A percentile compares a stretch with the other conserved stretches of the same genome.
These are phyloP conservation scores for Bathynomus jamesi DNA, from an alignment of 1,140 invertebrate species.

Conservation along the genomic window DNA sequence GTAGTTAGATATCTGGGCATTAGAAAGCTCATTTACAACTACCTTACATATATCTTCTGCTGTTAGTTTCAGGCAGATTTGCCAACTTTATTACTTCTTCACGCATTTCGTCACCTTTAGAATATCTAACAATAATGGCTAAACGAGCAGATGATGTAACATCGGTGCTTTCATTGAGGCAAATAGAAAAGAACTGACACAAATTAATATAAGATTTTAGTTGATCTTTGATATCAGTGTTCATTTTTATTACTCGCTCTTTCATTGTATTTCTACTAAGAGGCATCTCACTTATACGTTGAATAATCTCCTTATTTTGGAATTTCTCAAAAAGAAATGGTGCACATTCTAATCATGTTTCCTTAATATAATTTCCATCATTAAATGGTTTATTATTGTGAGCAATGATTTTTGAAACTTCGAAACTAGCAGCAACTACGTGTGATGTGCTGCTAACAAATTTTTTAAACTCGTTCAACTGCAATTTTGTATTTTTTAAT, in stretches of 20 bases:
- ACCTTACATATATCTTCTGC: not conserved
- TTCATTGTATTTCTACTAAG: not conserved
- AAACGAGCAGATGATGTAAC: not conserved
- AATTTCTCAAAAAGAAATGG: conserved; percentile 1
- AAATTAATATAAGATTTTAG: not conserved
- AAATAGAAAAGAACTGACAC: conserved; percentile 7
- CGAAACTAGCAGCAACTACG: conserved; percentile 12
- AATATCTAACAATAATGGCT: not conserved
- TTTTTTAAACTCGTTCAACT: too few relatives aligned
- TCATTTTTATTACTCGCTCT: not conserved
- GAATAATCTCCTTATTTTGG: not conserved
- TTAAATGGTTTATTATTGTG: not conserved
- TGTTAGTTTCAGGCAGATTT: not conserved
- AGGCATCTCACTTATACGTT: not conserved
- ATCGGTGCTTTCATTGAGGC: not conserved
- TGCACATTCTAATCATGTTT: conserved; percentile 4
- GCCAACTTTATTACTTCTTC: not conserved
- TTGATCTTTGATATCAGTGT: not conserved
- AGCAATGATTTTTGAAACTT: conserved; percentile 10
- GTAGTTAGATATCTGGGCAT: not conserved
- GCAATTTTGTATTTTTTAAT: too few relatives aligned
- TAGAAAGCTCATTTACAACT: not conserved
- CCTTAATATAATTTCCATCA: conserved; percentile 8
- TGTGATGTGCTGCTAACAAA: too few relatives aligned
- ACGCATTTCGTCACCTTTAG: not conserved